A percentile compares a stretch with the other conserved stretches of the same genome.
Evolutionary conservation across 2,888 invertebrate genomes (phyloP).

Genomic region (Eledona agricola): DNA sequence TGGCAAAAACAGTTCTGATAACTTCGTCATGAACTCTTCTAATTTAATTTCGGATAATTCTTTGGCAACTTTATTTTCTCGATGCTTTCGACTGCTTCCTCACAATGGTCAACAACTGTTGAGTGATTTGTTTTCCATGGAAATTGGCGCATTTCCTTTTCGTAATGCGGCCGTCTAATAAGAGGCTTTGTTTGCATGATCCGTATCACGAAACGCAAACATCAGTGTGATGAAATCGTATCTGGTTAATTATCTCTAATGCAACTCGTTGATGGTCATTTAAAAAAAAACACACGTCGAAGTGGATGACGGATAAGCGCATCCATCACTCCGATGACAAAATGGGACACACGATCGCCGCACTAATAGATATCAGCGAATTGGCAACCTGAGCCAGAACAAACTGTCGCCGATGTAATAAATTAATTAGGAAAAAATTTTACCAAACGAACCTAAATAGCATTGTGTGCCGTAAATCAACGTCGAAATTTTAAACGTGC

Average conservation of each 20-base stretch:
- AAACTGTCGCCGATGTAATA: slow-evolving; percentile 29
- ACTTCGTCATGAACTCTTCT: no score
- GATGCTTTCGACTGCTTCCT: no score
- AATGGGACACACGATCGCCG: slow-evolving; percentile 40
- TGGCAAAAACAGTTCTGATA: no score
- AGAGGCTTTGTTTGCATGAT: neutral
- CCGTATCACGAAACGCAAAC: slow-evolving; percentile 1
- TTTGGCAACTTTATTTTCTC: no score
- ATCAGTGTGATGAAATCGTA: slow-evolving; percentile 17
- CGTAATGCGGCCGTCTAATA: neutral
- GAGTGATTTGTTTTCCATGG: no score
- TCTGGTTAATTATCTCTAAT: slow-evolving; percentile 53
- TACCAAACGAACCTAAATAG: slow-evolving; percentile 6
- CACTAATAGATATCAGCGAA: slow-evolving; percentile 38
- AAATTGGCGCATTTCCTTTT: no score
- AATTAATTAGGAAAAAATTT: slow-evolving; percentile 32
- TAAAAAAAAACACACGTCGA: slow-evolving; percentile 52
- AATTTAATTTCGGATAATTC: no score
- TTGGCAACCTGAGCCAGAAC: slow-evolving; percentile 40
- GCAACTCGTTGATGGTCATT: slow-evolving; percentile 48
- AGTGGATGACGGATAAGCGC: slow-evolving; percentile 54
- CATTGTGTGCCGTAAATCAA: slow-evolving; percentile 13
- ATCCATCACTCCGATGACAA: slow-evolving; percentile 41
- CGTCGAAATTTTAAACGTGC: slow-evolving; percentile 8
- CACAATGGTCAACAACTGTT: no score